Conservation (phyloP, 2,888 invertebrate genomes). For the Herminia tarsipennalis region DNA sequence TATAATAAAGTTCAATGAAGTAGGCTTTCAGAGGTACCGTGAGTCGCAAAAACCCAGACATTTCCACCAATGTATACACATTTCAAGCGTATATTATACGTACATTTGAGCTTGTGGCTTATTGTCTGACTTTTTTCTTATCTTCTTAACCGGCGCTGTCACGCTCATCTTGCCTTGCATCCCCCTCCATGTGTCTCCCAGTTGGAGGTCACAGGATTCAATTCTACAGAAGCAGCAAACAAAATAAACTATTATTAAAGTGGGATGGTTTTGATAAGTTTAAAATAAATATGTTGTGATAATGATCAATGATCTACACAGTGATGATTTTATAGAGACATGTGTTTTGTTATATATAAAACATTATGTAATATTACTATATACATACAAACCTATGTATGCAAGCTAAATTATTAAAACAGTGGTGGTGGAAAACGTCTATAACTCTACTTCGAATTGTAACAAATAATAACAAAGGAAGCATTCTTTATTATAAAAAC, state of each 20-base stretch:
- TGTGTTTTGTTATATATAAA: constrained; percentile 20
- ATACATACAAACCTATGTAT: constrained; percentile 5
- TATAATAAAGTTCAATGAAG: constrained; percentile 16
- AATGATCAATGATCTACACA: constrained; percentile 32
- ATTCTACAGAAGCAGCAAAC: constrained; percentile 89
- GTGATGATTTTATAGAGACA: constrained; percentile 32
- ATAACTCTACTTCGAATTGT: constrained; percentile 33
- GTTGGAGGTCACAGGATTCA: constrained; percentile 95
- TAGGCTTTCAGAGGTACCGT: constrained; percentile 26
- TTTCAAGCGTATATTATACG: constrained; percentile 77
- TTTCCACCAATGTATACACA: constrained; percentile 57
- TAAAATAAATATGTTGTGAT: constrained; percentile 43
- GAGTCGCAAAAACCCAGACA: constrained; percentile 46
- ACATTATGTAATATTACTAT: constrained; percentile 22
- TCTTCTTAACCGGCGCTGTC: constrained; percentile 88
- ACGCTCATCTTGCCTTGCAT: constrained; percentile 95
- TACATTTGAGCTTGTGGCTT: constrained; percentile 89
- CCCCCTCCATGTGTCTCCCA: constrained; percentile 90
- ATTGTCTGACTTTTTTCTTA: constrained; percentile 89
- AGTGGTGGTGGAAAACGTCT: constrained; percentile 43
- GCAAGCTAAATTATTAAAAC: constrained; percentile 31
- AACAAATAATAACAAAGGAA: constrained; percentile 52
- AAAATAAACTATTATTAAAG: constrained; percentile 74
- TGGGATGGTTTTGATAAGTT: constrained; percentile 48
- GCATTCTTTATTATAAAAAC: constrained; percentile 45